A percentile compares a stretch with the other conserved stretches of the same genome.
phyloP scores from a whole-genome alignment of 1,140 invertebrate species.

The Nymphalis io region DNA sequence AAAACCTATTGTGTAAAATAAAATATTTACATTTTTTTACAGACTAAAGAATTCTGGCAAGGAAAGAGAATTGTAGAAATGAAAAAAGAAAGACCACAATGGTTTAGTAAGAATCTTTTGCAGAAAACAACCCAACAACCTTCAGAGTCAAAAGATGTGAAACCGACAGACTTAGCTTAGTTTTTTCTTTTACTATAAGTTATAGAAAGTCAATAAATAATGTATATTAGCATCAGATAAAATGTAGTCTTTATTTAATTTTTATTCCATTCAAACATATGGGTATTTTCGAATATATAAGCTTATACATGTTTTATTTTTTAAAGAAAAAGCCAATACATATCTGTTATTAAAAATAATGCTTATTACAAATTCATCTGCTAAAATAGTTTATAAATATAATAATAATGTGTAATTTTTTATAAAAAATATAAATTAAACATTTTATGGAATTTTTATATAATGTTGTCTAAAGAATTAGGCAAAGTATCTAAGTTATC shows the following conservation, averaged over 20 bases:
- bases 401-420: background rate
- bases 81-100: constrained; percentile 71
- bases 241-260: background rate
- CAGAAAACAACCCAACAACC: constrained; percentile 87
- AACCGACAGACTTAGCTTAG: constrained; percentile 86
- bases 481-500: constrained; percentile 70
- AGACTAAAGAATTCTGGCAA: constrained; percentile 73
- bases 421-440: background rate
- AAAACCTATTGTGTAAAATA: too few relatives aligned
- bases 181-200: background rate
- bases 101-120: constrained; percentile 87
- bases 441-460: constrained; percentile 27
- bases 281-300: background rate
- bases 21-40: constrained; percentile 41
- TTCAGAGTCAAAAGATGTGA: constrained; percentile 85
- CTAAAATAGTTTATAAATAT: background rate
- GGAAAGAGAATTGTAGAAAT: constrained; percentile 75
- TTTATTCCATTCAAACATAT: background rate
- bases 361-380: background rate
- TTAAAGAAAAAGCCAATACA: background rate
- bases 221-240: background rate
- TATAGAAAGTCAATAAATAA: background rate
- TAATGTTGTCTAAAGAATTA: constrained; percentile 65
- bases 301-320: background rate
- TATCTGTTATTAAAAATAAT: background rate